phyloP scores from a whole-genome alignment of 2,888 invertebrate species.

The Stenoptilia bipunctidactyla region DNA sequence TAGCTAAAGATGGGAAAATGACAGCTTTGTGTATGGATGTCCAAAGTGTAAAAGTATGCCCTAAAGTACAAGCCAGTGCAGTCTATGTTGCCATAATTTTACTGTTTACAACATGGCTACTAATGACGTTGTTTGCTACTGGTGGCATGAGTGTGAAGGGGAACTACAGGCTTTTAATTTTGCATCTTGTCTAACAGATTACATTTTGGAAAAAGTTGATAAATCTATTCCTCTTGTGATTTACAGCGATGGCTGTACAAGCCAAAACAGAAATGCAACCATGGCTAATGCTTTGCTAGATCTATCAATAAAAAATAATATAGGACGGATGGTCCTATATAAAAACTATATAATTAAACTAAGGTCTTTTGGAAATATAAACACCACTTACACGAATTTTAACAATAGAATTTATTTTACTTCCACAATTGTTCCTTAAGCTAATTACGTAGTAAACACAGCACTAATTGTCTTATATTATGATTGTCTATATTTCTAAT shows the following conservation, averaged over 20 bases:
- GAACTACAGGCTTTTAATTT: conserved; percentile 7
- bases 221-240: conserved; percentile 3
- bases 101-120: conserved; percentile 9
- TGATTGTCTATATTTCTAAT: too few species aligned
- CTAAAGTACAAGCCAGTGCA: conserved; percentile 8
- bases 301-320: conserved; percentile 7
- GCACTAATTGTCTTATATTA: too few species aligned
- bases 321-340: too few species aligned
- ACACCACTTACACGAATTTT: too few species aligned
- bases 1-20: conserved; percentile 2
- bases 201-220: conserved; percentile 3
- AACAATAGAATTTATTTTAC: too few species aligned
- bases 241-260: conserved; percentile 8
- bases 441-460: too few species aligned
- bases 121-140: conserved; percentile 10
- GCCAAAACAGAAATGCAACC: conserved; percentile 10
- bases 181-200: conserved; percentile 9
- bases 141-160: conserved; percentile 9
- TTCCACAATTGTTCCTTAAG: too few species aligned
- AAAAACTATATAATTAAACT: too few species aligned
- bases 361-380: too few species aligned
- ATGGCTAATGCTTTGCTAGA: conserved; percentile 9
- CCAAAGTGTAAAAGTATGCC: conserved; percentile 12
- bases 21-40: conserved; percentile 7
- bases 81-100: conserved; percentile 8